Conservation (phyloP, 2,113 vertebrate genomes). For the Anolis sagrei region DNA sequence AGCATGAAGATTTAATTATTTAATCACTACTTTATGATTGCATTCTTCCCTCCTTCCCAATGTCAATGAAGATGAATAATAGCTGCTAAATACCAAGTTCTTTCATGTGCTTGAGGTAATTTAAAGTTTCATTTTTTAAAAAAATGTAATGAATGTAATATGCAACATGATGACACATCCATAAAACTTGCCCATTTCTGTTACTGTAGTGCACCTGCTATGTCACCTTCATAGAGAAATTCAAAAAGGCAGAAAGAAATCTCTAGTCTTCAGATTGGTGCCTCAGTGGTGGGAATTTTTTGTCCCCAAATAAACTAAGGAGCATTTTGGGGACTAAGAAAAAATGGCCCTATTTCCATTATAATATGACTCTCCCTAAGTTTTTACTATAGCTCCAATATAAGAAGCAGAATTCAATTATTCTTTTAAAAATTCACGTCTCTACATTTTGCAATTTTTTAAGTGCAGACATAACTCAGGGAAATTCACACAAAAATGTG, state of each 20-base stretch:
- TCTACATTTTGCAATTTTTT: too few relatives aligned
- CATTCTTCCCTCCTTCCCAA: neutral
- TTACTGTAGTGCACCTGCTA: neutral
- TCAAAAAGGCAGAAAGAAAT: neutral
- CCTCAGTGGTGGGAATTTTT: too few relatives aligned
- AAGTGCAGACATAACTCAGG: too few relatives aligned
- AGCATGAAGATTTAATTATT: constrained; percentile 10
- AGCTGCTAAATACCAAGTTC: constrained; percentile 26
- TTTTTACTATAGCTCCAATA: too few relatives aligned
- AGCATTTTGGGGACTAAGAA: neutral
- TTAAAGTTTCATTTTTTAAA: neutral
- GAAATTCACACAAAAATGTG: too few relatives aligned
- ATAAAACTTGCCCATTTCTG: neutral
- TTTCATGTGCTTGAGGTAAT: constrained; percentile 6
- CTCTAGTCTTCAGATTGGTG: too few relatives aligned
- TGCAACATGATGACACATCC: neutral
- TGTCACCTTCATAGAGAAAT: constrained; percentile 3
- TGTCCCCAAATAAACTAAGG: neutral
- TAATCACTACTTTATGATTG: constrained; percentile 11
- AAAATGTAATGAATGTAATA: neutral
- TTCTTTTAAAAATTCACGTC: too few relatives aligned
- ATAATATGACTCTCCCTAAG: too few relatives aligned
- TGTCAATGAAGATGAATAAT: neutral
- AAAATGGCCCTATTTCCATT: too few relatives aligned
- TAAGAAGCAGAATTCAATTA: too few relatives aligned